Evolutionary conservation across 2,888 invertebrate species (phyloP), one percentile per base, ranked within the genome.

Genomic region (Andrena flavipes): DNA sequence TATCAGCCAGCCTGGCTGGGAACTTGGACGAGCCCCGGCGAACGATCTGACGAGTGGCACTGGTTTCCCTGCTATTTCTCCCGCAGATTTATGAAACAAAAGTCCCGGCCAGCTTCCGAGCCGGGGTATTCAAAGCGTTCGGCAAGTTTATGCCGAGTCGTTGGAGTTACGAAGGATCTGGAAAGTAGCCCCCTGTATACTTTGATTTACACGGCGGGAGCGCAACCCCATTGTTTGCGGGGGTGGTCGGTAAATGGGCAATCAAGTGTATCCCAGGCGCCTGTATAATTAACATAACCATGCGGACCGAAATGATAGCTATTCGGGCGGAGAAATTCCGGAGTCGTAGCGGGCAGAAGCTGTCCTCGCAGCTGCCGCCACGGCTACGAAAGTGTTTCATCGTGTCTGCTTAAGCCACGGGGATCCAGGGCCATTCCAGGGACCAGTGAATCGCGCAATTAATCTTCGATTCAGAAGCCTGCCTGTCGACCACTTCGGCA

Each of bases 361-460:
- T 33, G 80, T 26, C 20, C 54, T 26, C n/a, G 51, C 51, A 62
- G 23, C 42, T 49, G 51, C 20, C 26, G 63, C 54, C 65, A n/a
- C 54, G 71, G 49, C 73, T 69, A 26, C 62, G 79, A 81, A 88
- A 87, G 84, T 87, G 86, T 87, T 84, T 84, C 81, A 74, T 70
- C 81, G 81, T 77, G 88, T 88, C 87, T 87, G 87, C 88, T 88
- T 88, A 85, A 87, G 81, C 82, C 68, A 69, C 72, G 74, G 51
- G 81, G 59, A 73, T 76, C 65, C 59, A 30, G 64, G 56, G 35
- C 69, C 54, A 48, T 72, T 70, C 77, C 71, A 63, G 76, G 29
- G 59, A 33, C 76, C 88, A 69, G 81, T 88, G 88, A 89, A 88
- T 88, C 89, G 89, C 62, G 89, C 88, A 88, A 88, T 88, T 88